These are phyloP conservation scores for Oreotragus oreotragus DNA, from an alignment of 2,113 vertebrate species.

Conservation along the genomic window DNA sequence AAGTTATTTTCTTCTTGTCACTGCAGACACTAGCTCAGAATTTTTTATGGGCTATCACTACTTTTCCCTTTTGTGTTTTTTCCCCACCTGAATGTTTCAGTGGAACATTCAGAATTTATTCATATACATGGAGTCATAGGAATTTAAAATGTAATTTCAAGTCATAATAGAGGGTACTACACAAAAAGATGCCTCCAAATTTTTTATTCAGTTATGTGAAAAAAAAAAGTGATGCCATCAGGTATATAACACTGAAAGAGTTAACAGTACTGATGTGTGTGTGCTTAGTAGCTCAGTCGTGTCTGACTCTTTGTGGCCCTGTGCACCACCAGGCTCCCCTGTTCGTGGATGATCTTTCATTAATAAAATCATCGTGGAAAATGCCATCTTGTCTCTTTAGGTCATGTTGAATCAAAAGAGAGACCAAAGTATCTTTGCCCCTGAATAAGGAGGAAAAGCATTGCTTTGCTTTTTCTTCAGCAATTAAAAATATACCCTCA, in stretches of 20 bases:
- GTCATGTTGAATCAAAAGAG: neutral
- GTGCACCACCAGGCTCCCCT: neutral
- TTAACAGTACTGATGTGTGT: neutral
- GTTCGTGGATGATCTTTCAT: neutral
- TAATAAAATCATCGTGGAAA: neutral
- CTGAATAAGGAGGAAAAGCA: neutral
- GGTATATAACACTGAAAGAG: neutral
- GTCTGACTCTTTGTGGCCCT: neutral
- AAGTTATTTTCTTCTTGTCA: neutral
- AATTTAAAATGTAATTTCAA: neutral
- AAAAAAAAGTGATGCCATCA: neutral
- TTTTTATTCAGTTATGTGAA: neutral
- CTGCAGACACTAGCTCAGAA: neutral
- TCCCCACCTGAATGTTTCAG: neutral
- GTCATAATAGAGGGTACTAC: neutral
- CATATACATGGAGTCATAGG: neutral
- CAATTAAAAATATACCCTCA: neutral
- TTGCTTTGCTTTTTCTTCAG: neutral
- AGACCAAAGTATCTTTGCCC: neutral
- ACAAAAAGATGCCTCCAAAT: neutral
- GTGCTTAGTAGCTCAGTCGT: neutral
- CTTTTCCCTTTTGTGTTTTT: neutral
- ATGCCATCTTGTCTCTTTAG: neutral
- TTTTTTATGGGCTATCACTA: neutral
- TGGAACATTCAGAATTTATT: neutral